Conservation (phyloP, 1,140 invertebrate species). For the Cataglyphis hispanica region DNA sequence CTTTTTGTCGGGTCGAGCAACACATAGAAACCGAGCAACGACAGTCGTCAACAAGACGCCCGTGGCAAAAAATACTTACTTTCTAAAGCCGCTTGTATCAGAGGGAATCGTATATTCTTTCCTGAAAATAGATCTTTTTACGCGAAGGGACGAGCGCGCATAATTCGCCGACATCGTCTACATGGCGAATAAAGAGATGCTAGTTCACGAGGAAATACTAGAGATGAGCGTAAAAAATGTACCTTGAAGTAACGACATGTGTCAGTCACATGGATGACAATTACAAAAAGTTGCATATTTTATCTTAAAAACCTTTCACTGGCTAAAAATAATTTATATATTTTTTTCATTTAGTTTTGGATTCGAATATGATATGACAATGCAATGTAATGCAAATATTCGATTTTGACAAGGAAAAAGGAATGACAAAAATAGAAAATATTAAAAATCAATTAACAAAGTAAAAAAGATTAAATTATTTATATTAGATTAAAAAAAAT, state of each 20-base stretch:
- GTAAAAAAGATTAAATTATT: no score
- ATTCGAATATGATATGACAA: background rate
- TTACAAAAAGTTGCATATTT: slow-evolving; percentile 15
- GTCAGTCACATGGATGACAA: slow-evolving; percentile 18
- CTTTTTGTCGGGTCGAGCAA: slow-evolving; percentile 12
- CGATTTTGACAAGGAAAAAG: background rate
- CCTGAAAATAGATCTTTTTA: slow-evolving; percentile 46
- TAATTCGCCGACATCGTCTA: slow-evolving; percentile 52
- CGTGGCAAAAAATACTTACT: slow-evolving; percentile 12
- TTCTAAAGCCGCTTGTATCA: slow-evolving; percentile 16
- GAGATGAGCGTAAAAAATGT: slow-evolving; percentile 20
- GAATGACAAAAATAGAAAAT: background rate
- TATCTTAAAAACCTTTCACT: background rate
- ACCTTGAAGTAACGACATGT: background rate
- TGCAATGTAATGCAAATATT: background rate
- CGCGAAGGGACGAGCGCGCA: slow-evolving; percentile 2
- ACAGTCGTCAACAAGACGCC: background rate
- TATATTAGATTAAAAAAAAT: no score
- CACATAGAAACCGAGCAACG: background rate
- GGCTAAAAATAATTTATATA: background rate
- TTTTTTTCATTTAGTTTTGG: background rate
- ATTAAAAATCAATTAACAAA: no score
- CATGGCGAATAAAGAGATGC: slow-evolving; percentile 8
- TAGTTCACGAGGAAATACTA: background rate
- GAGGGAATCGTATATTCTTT: slow-evolving; percentile 42